These are phyloP conservation scores for Adelognathus sp. DNA, from an alignment of 2,888 invertebrate genomes.

Conservation along the genomic window DNA sequence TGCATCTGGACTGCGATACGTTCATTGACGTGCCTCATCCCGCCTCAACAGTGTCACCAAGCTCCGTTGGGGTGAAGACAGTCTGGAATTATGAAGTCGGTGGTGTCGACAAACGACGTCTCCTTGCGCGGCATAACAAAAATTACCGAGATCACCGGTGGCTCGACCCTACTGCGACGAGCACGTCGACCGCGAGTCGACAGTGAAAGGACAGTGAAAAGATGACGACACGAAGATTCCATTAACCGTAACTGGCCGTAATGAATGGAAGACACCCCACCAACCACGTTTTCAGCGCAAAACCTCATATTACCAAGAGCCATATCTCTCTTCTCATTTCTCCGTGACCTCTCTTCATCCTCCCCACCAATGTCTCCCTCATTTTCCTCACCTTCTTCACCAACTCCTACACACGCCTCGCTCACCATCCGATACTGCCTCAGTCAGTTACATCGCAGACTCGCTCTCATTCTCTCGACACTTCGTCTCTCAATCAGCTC, in stretches of 20 bases:
- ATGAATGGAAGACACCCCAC: slow-evolving; percentile 78
- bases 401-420: background rate
- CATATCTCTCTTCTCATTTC: slow-evolving; percentile 10
- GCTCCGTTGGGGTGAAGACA: background rate
- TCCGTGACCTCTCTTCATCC: slow-evolving; percentile 11
- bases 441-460: slow-evolving; percentile 4
- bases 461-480: slow-evolving; percentile 36
- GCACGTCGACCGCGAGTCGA: slow-evolving; percentile 6
- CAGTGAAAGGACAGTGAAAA: slow-evolving; percentile 62
- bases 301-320: background rate
- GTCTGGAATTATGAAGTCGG: background rate
- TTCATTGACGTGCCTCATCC: background rate
- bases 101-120: slow-evolving; percentile 70
- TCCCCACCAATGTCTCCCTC: background rate
- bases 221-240: slow-evolving; percentile 79
- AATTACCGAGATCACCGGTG: slow-evolving; percentile 71
- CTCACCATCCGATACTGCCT: slow-evolving; percentile 3
- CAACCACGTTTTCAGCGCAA: slow-evolving; percentile 46
- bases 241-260: slow-evolving; percentile 78
- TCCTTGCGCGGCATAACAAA: slow-evolving; percentile 73
- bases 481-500: slow-evolving; percentile 12
- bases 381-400: slow-evolving; percentile 33
- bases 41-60: background rate
- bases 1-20: too few species aligned
- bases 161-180: slow-evolving; percentile 39